phyloP scores from a whole-genome alignment of 2,888 invertebrate species.

The Microctonus brassicae region DNA sequence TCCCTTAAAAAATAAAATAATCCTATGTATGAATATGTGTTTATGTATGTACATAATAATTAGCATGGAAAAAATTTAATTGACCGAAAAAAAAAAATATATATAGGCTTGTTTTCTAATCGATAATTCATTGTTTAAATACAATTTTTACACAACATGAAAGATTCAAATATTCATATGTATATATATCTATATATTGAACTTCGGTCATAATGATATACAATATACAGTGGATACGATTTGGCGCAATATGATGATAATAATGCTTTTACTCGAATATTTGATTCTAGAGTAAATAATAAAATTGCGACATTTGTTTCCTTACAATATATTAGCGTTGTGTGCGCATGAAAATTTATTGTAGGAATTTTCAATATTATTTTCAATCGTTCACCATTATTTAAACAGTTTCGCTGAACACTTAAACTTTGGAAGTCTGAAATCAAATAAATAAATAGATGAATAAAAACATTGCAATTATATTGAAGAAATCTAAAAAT shows the following conservation, averaged over 20 bases:
- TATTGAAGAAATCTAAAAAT: not conserved
- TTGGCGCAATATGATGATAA: not conserved
- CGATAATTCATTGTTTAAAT: not conserved
- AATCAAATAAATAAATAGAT: conserved; percentile 36
- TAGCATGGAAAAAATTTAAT: not conserved
- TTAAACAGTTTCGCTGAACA: conserved; percentile 78
- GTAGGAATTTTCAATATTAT: not conserved
- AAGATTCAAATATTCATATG: not conserved
- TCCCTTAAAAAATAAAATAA: not conserved
- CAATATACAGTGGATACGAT: not conserved
- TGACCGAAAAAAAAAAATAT: not conserved
- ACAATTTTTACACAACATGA: not conserved
- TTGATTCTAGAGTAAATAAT: not conserved
- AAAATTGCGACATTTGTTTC: not conserved
- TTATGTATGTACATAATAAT: not conserved
- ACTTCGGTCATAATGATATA: not conserved
- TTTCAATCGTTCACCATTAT: not conserved
- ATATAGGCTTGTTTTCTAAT: not conserved
- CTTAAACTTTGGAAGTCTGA: conserved; percentile 81
- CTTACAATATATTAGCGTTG: not conserved
- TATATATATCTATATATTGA: not conserved
- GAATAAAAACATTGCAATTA: not conserved
- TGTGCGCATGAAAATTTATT: not conserved
- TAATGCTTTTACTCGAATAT: not conserved
- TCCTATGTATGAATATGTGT: not conserved